A percentile compares a stretch with the other conserved stretches of the same genome.
These are phyloP conservation scores for Eublepharis macularius DNA, from an alignment of 2,113 vertebrate species.

Conservation along the genomic window DNA sequence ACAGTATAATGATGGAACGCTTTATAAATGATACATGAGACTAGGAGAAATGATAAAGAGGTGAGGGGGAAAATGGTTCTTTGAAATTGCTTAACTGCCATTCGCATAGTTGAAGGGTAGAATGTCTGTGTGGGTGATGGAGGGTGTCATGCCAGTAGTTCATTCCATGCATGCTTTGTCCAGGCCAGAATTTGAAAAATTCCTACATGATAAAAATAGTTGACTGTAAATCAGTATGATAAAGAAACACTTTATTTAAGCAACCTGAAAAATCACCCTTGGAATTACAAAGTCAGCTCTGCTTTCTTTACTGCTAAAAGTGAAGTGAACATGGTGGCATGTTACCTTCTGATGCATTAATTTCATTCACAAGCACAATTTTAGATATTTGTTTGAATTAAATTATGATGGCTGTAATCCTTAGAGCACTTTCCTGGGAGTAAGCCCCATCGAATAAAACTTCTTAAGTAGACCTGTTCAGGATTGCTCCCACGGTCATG, in stretches of 20 bases:
- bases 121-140: not conserved
- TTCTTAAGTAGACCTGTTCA: too few species aligned
- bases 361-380: not conserved
- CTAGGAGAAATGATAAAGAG: not conserved
- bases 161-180: not conserved
- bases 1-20: slow-evolving; percentile 21
- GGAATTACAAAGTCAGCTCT: not conserved
- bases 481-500: too few species aligned
- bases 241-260: not conserved
- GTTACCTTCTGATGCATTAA: not conserved
- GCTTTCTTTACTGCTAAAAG: not conserved
- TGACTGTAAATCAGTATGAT: not conserved
- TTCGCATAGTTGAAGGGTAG: not conserved
- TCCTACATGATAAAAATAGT: not conserved
- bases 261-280: not conserved
- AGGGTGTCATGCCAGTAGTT: not conserved
- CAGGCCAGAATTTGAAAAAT: not conserved
- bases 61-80: not conserved
- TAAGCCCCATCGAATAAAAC: too few species aligned
- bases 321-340: not conserved
- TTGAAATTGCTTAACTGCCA: not conserved
- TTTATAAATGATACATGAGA: not conserved
- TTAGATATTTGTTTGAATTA: not conserved
- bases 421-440: too few species aligned
- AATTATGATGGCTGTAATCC: not conserved